Conservation (phyloP, 2,797 vertebrate genomes). For the Sebastes kiyomatsui region DNA sequence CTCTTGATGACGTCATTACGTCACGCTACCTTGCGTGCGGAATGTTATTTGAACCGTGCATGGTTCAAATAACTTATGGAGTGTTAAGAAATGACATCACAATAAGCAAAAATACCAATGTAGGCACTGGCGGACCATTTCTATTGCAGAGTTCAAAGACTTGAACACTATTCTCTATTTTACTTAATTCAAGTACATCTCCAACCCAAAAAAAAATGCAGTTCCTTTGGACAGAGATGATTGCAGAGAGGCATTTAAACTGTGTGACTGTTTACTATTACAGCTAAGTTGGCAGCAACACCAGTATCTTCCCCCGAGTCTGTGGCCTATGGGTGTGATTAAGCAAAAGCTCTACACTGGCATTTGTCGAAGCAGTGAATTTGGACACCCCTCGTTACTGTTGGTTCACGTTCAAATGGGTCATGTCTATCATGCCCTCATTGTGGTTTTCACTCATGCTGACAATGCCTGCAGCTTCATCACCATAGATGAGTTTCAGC, state of each 20-base stretch:
- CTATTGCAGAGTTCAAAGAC: too few species aligned
- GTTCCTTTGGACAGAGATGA: not conserved
- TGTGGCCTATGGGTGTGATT: conserved; percentile 30
- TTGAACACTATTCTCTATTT: not conserved
- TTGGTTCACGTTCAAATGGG: conserved; percentile 9
- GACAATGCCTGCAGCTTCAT: conserved; percentile 2
- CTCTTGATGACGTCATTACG: too few species aligned
- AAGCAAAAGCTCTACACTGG: conserved; percentile 21
- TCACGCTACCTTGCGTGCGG: too few species aligned
- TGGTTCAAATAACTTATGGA: too few species aligned
- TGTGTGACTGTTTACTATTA: conserved; percentile 4
- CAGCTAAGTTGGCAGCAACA: conserved; percentile 13
- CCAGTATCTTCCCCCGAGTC: conserved; percentile 1
- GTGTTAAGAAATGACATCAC: too few species aligned
- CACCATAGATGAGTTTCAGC: conserved; percentile 7
- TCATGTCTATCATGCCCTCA: conserved; percentile 9
- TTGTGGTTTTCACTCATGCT: not conserved
- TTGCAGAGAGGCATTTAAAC: not conserved
- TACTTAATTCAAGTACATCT: not conserved
- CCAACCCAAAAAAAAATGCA: not conserved
- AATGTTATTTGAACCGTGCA: too few species aligned
- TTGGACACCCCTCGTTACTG: not conserved
- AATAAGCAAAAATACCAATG: too few species aligned
- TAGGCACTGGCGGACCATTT: too few species aligned
- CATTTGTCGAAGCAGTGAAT: conserved; percentile 17